A percentile compares a stretch with the other conserved stretches of the same genome.
phyloP scores from a whole-genome alignment of 1,140 invertebrate species.

The Formica exsecta region DNA sequence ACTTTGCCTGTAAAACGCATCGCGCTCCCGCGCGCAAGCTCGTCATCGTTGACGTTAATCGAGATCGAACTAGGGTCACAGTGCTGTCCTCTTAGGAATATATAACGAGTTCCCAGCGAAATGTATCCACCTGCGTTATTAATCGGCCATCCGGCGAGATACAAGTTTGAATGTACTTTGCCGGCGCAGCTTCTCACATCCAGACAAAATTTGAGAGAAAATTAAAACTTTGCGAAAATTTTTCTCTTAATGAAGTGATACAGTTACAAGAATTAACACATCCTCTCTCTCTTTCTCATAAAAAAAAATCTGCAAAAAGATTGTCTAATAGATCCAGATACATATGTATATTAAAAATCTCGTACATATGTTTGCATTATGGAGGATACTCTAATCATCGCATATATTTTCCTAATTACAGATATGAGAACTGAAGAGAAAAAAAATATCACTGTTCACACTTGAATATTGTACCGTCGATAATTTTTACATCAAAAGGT shows the following conservation, averaged over 20 bases:
- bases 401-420: background rate
- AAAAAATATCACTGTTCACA: background rate
- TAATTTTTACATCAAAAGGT: background rate
- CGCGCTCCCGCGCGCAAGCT: background rate
- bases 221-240: slow-evolving; percentile 7
- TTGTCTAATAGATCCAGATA: too few relatives aligned
- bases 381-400: background rate
- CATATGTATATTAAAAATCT: too few relatives aligned
- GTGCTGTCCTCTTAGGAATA: slow-evolving; percentile 51
- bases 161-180: background rate
- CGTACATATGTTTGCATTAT: background rate
- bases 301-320: background rate
- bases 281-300: too few relatives aligned
- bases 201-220: background rate
- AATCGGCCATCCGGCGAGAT: slow-evolving; percentile 25
- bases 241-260: background rate
- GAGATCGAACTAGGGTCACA: slow-evolving; percentile 63
- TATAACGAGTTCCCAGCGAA: slow-evolving; percentile 36
- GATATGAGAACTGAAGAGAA: background rate
- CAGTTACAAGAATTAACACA: background rate
- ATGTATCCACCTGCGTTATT: slow-evolving; percentile 50
- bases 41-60: slow-evolving; percentile 70
- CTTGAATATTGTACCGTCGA: too few relatives aligned
- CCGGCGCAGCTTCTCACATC: background rate
- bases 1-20: slow-evolving; percentile 72